phyloP scores from a whole-genome alignment of 2,113 vertebrate species.

The Eulemur macaco region DNA sequence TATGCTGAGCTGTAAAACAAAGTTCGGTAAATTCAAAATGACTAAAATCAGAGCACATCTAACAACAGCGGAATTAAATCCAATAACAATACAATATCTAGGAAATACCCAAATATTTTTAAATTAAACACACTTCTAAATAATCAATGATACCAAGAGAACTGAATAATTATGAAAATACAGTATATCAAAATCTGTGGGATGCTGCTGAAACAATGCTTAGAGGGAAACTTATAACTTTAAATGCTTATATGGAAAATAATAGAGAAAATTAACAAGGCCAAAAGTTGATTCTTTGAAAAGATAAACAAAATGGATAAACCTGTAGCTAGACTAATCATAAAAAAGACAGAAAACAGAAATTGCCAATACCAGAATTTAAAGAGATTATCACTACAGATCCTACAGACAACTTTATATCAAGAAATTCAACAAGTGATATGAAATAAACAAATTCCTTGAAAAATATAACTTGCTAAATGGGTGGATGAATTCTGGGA shows the following conservation, averaged over 20 bases:
- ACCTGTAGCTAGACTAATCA: neutral
- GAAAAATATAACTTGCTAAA: neutral
- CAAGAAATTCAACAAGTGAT: neutral
- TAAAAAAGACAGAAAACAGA: neutral
- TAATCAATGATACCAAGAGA: neutral
- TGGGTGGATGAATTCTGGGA: accelerated
- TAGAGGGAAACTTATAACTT: neutral
- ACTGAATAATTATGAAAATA: neutral
- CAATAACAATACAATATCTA: neutral
- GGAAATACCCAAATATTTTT: neutral
- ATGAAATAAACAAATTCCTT: neutral
- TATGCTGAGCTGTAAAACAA: neutral
- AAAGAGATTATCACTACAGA: neutral
- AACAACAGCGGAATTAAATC: neutral
- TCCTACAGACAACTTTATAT: neutral
- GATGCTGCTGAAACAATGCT: neutral
- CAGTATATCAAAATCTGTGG: neutral
- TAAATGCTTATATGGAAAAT: neutral
- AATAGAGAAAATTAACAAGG: neutral
- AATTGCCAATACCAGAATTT: neutral
- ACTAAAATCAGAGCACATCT: neutral
- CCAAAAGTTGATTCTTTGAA: neutral
- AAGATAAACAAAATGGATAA: neutral
- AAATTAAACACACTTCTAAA: neutral
- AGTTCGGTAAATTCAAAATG: neutral